These are phyloP conservation scores for Chrysodeixis includens DNA, from an alignment of 2,888 invertebrate genomes.

Conservation along the genomic window DNA sequence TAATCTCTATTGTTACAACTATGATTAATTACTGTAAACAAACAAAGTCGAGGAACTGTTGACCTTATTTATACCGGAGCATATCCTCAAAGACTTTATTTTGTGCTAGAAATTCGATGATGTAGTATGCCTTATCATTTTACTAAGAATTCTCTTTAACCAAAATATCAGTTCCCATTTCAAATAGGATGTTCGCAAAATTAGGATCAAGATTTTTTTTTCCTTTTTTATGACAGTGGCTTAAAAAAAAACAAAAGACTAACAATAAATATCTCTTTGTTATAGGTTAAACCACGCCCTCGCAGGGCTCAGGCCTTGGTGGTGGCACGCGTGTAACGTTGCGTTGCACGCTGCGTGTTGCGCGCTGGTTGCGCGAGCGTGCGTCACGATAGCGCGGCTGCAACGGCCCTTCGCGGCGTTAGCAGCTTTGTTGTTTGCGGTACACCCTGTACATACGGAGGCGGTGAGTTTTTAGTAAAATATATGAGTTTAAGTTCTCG, in stretches of 20 bases:
- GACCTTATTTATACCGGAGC: too few relatives aligned
- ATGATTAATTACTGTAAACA: background rate
- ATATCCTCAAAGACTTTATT: too few relatives aligned
- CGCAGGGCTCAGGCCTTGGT: conserved; percentile 92
- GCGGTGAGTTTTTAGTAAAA: conserved; percentile 91
- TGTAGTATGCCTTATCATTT: too few relatives aligned
- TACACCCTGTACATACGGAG: conserved; percentile 97
- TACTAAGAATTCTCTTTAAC: too few relatives aligned
- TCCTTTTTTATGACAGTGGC: too few relatives aligned
- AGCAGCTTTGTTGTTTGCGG: conserved; percentile 94
- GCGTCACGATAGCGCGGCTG: conserved; percentile 91
- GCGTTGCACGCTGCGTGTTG: conserved; percentile 93
- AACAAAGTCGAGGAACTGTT: background rate
- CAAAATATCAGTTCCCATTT: too few relatives aligned
- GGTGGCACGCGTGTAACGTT: conserved; percentile 95
- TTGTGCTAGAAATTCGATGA: too few relatives aligned
- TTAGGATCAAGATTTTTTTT: too few relatives aligned
- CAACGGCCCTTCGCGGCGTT: conserved; percentile 92
- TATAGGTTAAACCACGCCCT: conserved; percentile 93
- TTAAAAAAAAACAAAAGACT: too few relatives aligned
- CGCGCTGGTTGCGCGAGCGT: conserved; percentile 92
- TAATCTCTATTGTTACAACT: background rate
- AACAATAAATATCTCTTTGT: conserved; percentile 71
- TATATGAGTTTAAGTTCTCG: background rate
- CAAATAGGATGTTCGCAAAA: too few relatives aligned